phyloP scores from a whole-genome alignment of 2,113 vertebrate genomes.

The Pseudonaja textilis region DNA sequence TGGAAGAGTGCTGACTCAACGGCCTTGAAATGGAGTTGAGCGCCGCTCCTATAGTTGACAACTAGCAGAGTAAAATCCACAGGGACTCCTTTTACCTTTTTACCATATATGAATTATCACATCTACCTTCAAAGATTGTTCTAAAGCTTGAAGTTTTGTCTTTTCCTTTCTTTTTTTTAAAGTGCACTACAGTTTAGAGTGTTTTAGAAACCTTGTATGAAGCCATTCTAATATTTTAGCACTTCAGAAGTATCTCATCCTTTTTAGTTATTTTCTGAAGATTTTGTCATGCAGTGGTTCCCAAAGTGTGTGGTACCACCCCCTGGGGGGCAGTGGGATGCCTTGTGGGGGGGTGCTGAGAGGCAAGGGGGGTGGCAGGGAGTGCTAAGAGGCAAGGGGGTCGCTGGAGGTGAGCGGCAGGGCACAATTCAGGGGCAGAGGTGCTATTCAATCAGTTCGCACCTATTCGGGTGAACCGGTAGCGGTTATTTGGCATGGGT shows the following conservation, averaged over 20 bases:
- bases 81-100: background rate
- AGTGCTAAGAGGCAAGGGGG: too few relatives aligned
- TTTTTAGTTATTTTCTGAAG: conserved; percentile 1
- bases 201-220: background rate
- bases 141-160: background rate
- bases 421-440: too few relatives aligned
- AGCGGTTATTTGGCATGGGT: too few relatives aligned
- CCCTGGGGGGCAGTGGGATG: too few relatives aligned
- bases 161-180: background rate
- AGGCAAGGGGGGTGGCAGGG: too few relatives aligned
- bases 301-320: too few relatives aligned
- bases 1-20: background rate
- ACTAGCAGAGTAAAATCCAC: background rate
- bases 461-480: too few relatives aligned
- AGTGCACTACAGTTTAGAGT: background rate
- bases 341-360: too few relatives aligned
- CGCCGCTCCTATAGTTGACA: background rate
- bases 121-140: background rate
- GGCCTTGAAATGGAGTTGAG: background rate
- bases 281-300: background rate
- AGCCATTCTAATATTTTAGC: background rate
- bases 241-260: background rate
- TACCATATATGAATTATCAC: background rate
- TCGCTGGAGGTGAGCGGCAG: too few relatives aligned
- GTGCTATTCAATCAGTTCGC: too few relatives aligned